Evolutionary conservation across 2,113 vertebrate genomes (phyloP).

Genomic region (Lasiurus cinereus): DNA sequence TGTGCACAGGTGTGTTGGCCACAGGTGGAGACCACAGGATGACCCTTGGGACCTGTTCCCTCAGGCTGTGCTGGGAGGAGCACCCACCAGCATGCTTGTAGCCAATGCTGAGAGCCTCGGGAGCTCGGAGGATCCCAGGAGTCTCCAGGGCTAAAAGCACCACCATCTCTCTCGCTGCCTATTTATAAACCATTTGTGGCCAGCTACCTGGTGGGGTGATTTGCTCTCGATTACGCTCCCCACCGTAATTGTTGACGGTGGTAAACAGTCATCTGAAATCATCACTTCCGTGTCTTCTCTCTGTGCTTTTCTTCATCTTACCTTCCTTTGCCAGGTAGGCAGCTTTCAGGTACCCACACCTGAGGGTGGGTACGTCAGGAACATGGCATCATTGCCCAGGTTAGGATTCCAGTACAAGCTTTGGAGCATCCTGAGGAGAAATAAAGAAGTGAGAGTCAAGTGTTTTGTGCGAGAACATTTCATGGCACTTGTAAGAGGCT

Average conservation of each 20-base stretch:
- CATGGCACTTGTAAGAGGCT: not conserved
- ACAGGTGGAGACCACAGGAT: not conserved
- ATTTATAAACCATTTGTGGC: not conserved
- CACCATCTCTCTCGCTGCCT: not conserved
- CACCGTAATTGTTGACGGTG: not conserved
- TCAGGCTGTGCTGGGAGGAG: not conserved
- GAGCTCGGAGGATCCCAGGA: not conserved
- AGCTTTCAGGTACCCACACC: not conserved
- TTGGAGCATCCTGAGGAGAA: constrained; percentile 18
- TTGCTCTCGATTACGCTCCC: not conserved
- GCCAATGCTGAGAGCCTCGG: not conserved
- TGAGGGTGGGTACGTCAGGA: not conserved
- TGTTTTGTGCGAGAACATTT: not conserved
- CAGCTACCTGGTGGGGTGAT: not conserved
- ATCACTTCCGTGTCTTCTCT: not conserved
- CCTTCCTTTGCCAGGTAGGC: not conserved
- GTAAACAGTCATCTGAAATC: not conserved
- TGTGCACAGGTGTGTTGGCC: not conserved
- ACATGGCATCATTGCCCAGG: not conserved
- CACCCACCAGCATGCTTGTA: not conserved
- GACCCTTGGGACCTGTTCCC: not conserved
- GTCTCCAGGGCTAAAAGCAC: not conserved
- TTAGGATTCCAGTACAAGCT: not conserved
- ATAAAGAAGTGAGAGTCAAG: not conserved
- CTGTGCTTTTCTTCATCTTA: not conserved